Conservation (phyloP, 2,888 invertebrate genomes). For the Macaria liturata region DNA sequence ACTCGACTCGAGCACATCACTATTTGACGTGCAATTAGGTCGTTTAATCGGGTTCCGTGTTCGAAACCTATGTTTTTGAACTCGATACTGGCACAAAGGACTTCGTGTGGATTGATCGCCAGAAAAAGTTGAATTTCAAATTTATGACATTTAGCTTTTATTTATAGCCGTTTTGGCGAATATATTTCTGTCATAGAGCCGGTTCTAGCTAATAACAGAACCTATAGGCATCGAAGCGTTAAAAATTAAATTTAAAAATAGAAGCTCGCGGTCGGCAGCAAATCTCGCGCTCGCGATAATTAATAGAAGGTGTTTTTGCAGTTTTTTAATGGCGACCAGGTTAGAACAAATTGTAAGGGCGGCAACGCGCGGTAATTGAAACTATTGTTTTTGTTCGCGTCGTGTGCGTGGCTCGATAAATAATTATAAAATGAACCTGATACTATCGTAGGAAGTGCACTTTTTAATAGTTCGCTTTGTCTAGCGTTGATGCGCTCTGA, state of each 20-base stretch:
- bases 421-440: constrained; percentile 35
- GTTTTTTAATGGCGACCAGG: constrained; percentile 27
- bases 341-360: constrained; percentile 38
- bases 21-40: constrained; percentile 41
- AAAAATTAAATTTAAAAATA: constrained; percentile 30
- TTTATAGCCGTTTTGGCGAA: constrained; percentile 18
- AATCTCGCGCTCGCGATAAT: constrained; percentile 31
- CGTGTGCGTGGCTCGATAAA: constrained; percentile 34
- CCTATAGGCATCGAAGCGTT: constrained; percentile 25
- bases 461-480: constrained; percentile 17
- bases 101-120: constrained; percentile 17
- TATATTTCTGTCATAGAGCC: constrained; percentile 9
- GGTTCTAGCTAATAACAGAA: constrained; percentile 16
- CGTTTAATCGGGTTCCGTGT: constrained; percentile 31
- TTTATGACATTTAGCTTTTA: constrained; percentile 14
- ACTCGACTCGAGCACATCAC: constrained; percentile 33
- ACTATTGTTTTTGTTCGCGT: constrained; percentile 34
- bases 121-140: constrained; percentile 32
- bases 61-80: constrained; percentile 31
- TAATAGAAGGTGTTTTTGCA: constrained; percentile 24
- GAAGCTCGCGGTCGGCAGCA: constrained; percentile 28
- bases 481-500: constrained; percentile 17
- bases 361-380: constrained; percentile 35
- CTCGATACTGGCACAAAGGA: constrained; percentile 27
- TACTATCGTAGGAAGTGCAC: constrained; percentile 25